Evolutionary conservation across 2,113 vertebrate species (phyloP).

Genomic region (Myotis davidii): DNA sequence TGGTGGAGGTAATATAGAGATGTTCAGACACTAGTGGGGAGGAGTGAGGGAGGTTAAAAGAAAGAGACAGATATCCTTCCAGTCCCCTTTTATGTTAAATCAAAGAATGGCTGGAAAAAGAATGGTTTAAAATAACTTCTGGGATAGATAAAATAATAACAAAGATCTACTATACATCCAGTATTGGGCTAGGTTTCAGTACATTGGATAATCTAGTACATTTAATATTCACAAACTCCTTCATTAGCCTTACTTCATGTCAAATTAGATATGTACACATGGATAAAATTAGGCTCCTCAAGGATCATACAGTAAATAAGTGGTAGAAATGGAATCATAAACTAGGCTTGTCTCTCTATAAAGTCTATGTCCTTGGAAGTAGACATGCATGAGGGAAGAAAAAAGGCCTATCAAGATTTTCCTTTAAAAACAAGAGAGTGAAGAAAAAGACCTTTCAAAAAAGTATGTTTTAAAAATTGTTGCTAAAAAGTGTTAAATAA

Average conservation of each 20-base stretch:
- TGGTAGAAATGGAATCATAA: not conserved
- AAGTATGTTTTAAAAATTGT: constrained; percentile 29
- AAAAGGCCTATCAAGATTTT: not conserved
- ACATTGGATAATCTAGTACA: not conserved
- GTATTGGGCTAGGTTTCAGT: not conserved
- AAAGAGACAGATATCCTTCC: not conserved
- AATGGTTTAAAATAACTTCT: not conserved
- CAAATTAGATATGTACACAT: not conserved
- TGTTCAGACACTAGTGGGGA: not conserved
- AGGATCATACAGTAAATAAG: not conserved
- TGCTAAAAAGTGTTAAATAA: constrained; percentile 36
- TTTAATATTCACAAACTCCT: not conserved
- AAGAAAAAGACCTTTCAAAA: not conserved
- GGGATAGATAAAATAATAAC: not conserved
- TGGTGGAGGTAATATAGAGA: not conserved
- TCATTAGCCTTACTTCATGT: not conserved
- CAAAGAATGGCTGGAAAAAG: not conserved
- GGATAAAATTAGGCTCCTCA: constrained; percentile 38
- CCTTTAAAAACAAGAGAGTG: not conserved
- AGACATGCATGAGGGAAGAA: not conserved
- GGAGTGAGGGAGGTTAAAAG: not conserved
- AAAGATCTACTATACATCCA: not conserved
- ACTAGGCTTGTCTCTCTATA: not conserved
- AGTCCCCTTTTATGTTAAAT: not conserved
- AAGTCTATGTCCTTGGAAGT: not conserved